Evolutionary conservation across 1,140 invertebrate species (phyloP).

Genomic region (Danaus plexippus): DNA sequence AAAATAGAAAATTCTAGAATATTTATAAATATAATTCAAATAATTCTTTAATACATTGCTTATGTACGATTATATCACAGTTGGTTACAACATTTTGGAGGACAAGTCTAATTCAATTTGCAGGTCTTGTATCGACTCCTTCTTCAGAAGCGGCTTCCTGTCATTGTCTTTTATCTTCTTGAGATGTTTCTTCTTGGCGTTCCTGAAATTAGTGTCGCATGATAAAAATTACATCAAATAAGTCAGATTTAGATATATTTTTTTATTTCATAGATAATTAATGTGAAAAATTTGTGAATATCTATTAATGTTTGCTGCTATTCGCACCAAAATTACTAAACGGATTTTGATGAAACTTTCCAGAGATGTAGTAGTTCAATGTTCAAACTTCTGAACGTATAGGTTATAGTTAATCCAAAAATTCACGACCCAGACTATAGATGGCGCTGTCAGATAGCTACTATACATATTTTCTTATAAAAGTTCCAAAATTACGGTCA

Average conservation of each 20-base stretch:
- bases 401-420: too few relatives aligned
- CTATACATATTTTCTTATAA: too few relatives aligned
- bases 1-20: constrained; percentile 11
- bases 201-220: constrained; percentile 28
- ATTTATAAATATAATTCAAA: constrained; percentile 57
- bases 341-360: too few relatives aligned
- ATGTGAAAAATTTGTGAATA: too few relatives aligned
- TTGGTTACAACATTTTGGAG: constrained; percentile 65
- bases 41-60: constrained; percentile 52
- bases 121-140: constrained; percentile 69
- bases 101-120: constrained; percentile 61
- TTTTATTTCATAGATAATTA: not conserved
- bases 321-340: too few relatives aligned
- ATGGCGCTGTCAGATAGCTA: too few relatives aligned
- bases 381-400: too few relatives aligned
- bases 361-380: too few relatives aligned
- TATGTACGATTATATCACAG: constrained; percentile 58
- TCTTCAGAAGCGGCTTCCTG: constrained; percentile 71
- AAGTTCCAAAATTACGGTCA: too few relatives aligned
- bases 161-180: constrained; percentile 75
- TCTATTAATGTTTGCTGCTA: too few relatives aligned
- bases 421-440: too few relatives aligned
- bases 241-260: not conserved
- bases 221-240: constrained; percentile 1
- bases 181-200: constrained; percentile 71